Evolutionary conservation across 2,888 invertebrate species (phyloP).

Genomic region (Tiphia femorata): DNA sequence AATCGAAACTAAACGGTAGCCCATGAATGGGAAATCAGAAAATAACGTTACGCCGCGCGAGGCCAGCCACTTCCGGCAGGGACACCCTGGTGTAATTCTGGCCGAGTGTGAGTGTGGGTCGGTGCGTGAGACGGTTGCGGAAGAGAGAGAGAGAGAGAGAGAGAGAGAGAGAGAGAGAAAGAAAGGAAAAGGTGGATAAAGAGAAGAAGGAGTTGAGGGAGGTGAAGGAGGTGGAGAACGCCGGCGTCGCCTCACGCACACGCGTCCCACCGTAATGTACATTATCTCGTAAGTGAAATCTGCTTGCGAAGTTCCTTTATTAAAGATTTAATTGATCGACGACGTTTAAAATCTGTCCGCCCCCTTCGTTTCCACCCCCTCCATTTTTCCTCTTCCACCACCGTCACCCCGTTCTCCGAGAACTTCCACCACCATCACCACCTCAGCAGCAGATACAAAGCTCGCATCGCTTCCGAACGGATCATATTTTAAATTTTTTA

Average conservation of each 20-base stretch:
- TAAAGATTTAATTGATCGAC: slow-evolving; percentile 35
- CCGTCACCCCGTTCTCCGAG: slow-evolving; percentile 16
- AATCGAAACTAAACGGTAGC: slow-evolving; percentile 65
- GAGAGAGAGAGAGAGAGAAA: neutral
- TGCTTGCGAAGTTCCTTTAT: slow-evolving; percentile 33
- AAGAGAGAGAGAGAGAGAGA: neutral
- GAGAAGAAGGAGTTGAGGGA: neutral
- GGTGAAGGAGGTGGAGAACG: neutral
- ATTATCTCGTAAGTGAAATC: slow-evolving; percentile 35
- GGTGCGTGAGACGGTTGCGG: neutral
- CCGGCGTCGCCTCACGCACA: slow-evolving; percentile 17
- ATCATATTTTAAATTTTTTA: too few relatives aligned
- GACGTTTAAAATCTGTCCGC: slow-evolving; percentile 27
- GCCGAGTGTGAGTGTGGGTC: slow-evolving; percentile 1
- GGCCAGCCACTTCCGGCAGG: slow-evolving; percentile 55
- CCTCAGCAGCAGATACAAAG: too few relatives aligned
- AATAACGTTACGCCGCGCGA: slow-evolving; percentile 57
- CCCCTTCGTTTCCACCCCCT: slow-evolving; percentile 8
- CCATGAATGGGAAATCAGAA: slow-evolving; percentile 60
- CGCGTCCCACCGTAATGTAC: slow-evolving; percentile 24
- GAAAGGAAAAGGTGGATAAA: neutral
- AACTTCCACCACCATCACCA: too few relatives aligned
- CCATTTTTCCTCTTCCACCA: slow-evolving; percentile 41
- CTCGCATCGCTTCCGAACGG: too few relatives aligned
- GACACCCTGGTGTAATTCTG: slow-evolving; percentile 34